phyloP scores from a whole-genome alignment of 2,797 vertebrate species.

The Phataginus tetradactyla region DNA sequence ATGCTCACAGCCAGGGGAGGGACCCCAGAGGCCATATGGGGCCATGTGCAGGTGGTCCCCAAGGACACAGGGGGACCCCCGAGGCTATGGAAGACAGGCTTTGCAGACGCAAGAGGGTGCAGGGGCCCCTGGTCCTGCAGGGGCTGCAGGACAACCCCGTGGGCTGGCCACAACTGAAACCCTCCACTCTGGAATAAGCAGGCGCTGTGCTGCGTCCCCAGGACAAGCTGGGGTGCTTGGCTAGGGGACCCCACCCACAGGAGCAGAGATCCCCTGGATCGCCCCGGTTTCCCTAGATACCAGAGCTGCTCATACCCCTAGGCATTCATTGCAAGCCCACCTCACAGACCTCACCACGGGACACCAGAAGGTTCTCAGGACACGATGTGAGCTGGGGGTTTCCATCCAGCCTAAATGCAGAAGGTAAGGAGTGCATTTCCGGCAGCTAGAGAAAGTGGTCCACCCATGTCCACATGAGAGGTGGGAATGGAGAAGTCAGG shows the following conservation, averaged over 20 bases:
- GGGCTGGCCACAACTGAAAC: too few relatives aligned
- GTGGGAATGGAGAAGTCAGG: background rate
- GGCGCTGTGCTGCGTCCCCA: rapidly evolving
- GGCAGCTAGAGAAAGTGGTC: background rate
- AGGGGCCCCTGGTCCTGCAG: background rate
- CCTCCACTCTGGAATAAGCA: rapidly evolving
- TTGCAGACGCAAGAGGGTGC: rapidly evolving
- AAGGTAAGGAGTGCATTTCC: rapidly evolving
- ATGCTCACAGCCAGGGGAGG: rapidly evolving
- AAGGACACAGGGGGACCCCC: background rate
- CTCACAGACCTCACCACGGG: background rate
- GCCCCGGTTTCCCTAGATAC: background rate
- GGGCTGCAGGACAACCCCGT: rapidly evolving
- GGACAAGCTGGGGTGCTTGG: background rate
- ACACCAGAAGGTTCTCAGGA: background rate
- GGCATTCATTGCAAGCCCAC: background rate
- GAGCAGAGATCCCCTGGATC: background rate
- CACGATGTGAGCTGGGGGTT: rapidly evolving
- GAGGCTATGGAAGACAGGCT: background rate
- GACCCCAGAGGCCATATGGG: rapidly evolving
- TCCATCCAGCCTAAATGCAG: too few relatives aligned
- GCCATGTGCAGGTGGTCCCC: background rate
- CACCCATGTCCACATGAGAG: background rate
- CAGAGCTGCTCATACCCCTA: rapidly evolving
- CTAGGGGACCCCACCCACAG: too few relatives aligned